A percentile compares a stretch with the other conserved stretches of the same genome.
Evolutionary conservation across 2,888 invertebrate genomes (phyloP).

Genomic region (Portevinia maculata): DNA sequence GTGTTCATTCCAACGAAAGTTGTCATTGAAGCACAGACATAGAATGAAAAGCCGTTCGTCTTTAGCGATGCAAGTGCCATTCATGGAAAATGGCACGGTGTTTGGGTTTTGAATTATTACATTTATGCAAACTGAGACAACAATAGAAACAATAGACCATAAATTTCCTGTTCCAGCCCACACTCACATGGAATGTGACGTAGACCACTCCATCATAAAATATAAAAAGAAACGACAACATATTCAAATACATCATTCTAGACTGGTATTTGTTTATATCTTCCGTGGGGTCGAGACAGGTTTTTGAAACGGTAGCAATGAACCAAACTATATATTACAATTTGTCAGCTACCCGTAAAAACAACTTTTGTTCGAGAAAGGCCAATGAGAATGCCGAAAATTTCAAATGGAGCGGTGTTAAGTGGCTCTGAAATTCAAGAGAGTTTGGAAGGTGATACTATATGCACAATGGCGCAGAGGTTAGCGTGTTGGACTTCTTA

Average conservation of each 20-base stretch:
- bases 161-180: conserved; percentile 21
- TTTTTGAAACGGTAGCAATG: conserved; percentile 12
- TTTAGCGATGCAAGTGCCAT: too few species aligned
- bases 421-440: conserved; percentile 28
- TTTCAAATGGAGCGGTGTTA: conserved; percentile 31
- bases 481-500: too few species aligned
- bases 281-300: not conserved
- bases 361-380: conserved; percentile 22
- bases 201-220: too few species aligned
- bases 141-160: conserved; percentile 26
- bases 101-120: too few species aligned
- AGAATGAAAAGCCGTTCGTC: too few species aligned
- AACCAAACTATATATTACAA: conserved; percentile 2
- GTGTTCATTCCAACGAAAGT: conserved; percentile 27
- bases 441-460: conserved; percentile 8
- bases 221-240: conserved; percentile 14
- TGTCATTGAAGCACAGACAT: too few species aligned
- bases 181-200: too few species aligned
- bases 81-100: too few species aligned
- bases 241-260: conserved; percentile 12
- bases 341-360: not conserved
- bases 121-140: conserved; percentile 29
- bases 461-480: too few species aligned
- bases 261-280: too few species aligned
- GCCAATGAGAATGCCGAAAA: conserved; percentile 22